Evolutionary conservation across 2,113 vertebrate genomes (phyloP).

Genomic region (Larimichthys crocea): DNA sequence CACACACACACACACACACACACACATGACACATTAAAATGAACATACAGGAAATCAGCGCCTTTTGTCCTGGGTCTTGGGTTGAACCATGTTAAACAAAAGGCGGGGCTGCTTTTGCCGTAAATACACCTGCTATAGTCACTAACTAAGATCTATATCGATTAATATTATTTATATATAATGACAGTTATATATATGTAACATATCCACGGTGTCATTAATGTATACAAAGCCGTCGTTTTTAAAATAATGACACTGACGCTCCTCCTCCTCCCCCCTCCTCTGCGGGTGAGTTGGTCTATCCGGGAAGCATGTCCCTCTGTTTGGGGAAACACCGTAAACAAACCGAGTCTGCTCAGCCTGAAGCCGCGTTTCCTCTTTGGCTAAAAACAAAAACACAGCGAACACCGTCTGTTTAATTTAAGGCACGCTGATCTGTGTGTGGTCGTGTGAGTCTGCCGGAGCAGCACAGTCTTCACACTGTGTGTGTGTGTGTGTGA

Average conservation of each 20-base stretch:
- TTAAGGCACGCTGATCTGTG: neutral
- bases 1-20: too few species aligned
- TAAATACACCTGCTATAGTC: fast-evolving
- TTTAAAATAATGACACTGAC: too few species aligned
- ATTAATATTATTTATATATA: fast-evolving
- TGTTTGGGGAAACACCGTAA: slow-evolving; percentile 79
- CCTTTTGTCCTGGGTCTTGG: neutral
- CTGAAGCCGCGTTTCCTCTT: slow-evolving; percentile 13
- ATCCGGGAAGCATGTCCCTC: slow-evolving; percentile 79
- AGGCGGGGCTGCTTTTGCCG: fast-evolving
- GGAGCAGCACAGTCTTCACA: neutral
- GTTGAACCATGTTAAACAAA: neutral
- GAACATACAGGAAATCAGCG: neutral
- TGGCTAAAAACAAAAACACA: neutral
- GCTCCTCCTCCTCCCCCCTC: neutral
- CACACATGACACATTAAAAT: neutral
- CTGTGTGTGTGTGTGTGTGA: slow-evolving; percentile 14
- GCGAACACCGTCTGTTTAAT: neutral
- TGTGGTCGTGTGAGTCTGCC: neutral
- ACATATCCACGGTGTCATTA: fast-evolving
- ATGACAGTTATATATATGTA: fast-evolving
- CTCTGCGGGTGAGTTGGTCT: slow-evolving; percentile 46
- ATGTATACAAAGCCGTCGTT: neutral
- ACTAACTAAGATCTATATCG: fast-evolving
- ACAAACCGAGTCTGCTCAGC: slow-evolving; percentile 56